Percentiles rank a stretch among this genome's conserved stretches.
These are phyloP conservation scores for Hyles lineata DNA, from an alignment of 2,888 invertebrate species.

Conservation along the genomic window DNA sequence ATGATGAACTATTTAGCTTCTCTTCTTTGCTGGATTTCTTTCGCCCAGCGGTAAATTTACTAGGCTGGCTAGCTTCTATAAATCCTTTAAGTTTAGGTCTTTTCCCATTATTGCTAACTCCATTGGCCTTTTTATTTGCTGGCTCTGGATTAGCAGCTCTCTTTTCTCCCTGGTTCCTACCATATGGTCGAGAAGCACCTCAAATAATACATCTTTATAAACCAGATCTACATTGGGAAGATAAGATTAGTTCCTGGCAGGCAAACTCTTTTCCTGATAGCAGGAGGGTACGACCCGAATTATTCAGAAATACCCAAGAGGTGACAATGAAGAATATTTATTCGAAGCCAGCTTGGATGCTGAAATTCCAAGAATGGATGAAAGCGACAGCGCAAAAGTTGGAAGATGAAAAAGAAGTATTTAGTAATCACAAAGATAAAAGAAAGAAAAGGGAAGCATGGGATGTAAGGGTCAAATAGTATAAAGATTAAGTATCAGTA, in stretches of 20 bases:
- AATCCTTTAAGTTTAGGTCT: conserved; percentile 86
- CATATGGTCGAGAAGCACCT: conserved; percentile 75
- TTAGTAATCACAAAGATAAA: conserved; percentile 57
- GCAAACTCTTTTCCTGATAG: conserved; percentile 69
- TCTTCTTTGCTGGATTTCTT: conserved; percentile 76
- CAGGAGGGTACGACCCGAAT: conserved; percentile 50
- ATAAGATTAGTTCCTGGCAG: conserved; percentile 83
- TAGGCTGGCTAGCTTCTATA: conserved; percentile 82
- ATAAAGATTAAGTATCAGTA: conserved; percentile 28
- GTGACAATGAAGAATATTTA: conserved; percentile 36
- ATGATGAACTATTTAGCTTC: conserved; percentile 80
- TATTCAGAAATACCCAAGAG: conserved; percentile 52
- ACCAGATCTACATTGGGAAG: conserved; percentile 86
- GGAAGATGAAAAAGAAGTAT: conserved; percentile 42
- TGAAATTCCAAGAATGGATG: conserved; percentile 63
- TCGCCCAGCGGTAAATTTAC: conserved; percentile 78
- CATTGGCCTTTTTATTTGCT: conserved; percentile 86
- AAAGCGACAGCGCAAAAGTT: conserved; percentile 52
- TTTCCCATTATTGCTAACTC: conserved; percentile 86
- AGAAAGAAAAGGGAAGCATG: conserved; percentile 66
- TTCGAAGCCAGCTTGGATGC: conserved; percentile 53
- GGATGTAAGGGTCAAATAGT: conserved; percentile 61
- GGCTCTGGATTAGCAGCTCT: conserved; percentile 86
- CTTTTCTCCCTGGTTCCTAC: conserved; percentile 87
- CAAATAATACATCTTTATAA: conserved; percentile 68